These are phyloP conservation scores for Chaetodon auriga DNA, from an alignment of 2,113 vertebrate genomes.

Conservation along the genomic window DNA sequence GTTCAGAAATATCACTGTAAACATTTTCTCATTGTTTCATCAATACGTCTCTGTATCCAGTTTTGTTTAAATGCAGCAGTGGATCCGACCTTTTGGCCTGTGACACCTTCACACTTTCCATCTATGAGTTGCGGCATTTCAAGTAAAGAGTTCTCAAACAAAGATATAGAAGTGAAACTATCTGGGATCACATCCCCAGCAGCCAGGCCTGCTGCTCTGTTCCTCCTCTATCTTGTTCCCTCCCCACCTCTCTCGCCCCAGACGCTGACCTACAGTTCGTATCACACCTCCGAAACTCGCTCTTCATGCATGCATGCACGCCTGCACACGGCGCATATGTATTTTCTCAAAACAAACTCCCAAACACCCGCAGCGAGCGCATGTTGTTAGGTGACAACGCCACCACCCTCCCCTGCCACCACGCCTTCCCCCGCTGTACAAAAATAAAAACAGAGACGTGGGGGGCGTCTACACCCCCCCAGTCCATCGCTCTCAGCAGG, in stretches of 20 bases:
- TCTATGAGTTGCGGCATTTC: too few relatives aligned
- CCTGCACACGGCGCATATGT: constrained; percentile 70
- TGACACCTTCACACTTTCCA: too few relatives aligned
- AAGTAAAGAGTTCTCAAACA: too few relatives aligned
- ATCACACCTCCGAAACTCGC: constrained; percentile 44
- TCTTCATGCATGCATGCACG: constrained; percentile 50
- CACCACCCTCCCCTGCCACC: background rate
- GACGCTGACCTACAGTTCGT: constrained; percentile 48
- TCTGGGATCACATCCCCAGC: too few relatives aligned
- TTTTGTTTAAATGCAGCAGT: too few relatives aligned
- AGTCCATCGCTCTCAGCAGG: constrained; percentile 84
- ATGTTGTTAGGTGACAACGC: constrained; percentile 65
- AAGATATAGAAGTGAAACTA: too few relatives aligned
- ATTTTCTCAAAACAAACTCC: constrained; percentile 71
- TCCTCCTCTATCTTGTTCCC: background rate
- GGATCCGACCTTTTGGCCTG: too few relatives aligned
- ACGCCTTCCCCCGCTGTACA: background rate
- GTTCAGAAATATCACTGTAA: too few relatives aligned
- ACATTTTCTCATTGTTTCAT: too few relatives aligned
- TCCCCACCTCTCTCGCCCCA: background rate
- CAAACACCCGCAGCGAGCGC: constrained; percentile 62
- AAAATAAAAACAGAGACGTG: constrained; percentile 67
- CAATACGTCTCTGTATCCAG: too few relatives aligned
- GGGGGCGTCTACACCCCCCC: constrained; percentile 33
- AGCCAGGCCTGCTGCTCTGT: background rate